Evolutionary conservation across 2,113 vertebrate genomes (phyloP).

Genomic region (Dromas ardeola): DNA sequence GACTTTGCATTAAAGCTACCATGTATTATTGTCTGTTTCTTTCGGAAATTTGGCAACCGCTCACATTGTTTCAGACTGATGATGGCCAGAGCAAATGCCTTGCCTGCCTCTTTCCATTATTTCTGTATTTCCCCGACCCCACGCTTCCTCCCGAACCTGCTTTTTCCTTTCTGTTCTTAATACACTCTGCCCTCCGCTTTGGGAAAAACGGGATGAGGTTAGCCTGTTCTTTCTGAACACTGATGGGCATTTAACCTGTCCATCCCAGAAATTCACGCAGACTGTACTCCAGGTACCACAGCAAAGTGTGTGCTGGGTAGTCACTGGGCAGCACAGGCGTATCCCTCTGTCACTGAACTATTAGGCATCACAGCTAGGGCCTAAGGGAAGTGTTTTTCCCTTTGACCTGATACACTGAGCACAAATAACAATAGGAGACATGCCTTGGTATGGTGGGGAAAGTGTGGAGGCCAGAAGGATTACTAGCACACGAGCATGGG

Average conservation of each 20-base stretch:
- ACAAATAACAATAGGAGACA: neutral
- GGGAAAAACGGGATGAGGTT: neutral
- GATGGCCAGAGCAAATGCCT: neutral
- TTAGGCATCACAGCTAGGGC: neutral
- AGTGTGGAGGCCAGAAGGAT: neutral
- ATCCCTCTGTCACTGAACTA: neutral
- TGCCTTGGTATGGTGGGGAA: neutral
- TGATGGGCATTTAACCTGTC: neutral
- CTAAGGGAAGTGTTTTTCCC: neutral
- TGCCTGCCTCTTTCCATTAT: neutral
- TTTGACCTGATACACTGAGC: neutral
- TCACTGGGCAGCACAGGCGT: neutral
- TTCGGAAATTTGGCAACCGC: neutral
- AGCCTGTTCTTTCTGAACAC: neutral
- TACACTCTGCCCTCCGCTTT: neutral
- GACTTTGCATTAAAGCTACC: neutral
- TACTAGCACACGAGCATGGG: neutral
- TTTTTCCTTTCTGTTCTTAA: neutral
- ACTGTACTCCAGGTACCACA: neutral
- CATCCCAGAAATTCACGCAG: neutral
- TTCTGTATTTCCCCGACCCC: neutral
- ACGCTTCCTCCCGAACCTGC: neutral
- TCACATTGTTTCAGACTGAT: neutral
- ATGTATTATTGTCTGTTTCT: neutral
- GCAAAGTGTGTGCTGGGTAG: fast-evolving